Conservation (phyloP, 2,888 invertebrate genomes). For the Caenorhabditis zanzibari region DNA sequence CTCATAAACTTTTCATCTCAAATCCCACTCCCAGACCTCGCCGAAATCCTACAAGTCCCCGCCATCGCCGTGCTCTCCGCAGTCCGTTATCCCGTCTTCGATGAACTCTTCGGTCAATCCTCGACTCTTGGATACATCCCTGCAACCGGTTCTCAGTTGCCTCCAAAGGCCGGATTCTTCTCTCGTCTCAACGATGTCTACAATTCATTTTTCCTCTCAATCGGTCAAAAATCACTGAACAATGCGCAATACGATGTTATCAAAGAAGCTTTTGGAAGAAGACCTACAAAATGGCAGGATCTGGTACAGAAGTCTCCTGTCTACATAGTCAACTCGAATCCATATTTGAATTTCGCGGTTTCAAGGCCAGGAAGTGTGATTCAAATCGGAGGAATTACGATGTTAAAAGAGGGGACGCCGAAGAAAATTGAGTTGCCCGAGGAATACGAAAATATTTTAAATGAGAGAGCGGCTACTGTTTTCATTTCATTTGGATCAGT, state of each 20-base stretch:
- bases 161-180: conserved; percentile 23
- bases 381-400: conserved; percentile 51
- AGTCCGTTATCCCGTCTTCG: conserved; percentile 42
- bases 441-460: conserved; percentile 55
- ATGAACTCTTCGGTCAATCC: conserved; percentile 30
- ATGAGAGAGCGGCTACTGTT: conserved; percentile 39
- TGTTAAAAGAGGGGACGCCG: not conserved
- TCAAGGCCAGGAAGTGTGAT: conserved; percentile 24
- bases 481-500: conserved; percentile 63
- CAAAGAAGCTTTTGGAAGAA: conserved; percentile 20
- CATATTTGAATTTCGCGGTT: conserved; percentile 43
- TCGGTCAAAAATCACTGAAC: conserved; percentile 25
- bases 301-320: conserved; percentile 31
- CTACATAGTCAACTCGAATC: conserved; percentile 47
- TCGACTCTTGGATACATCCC: conserved; percentile 42
- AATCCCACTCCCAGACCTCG: conserved; percentile 29
- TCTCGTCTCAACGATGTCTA: conserved; percentile 46
- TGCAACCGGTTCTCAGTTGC: conserved; percentile 3
- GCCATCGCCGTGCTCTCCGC: conserved; percentile 45
- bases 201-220: conserved; percentile 21
- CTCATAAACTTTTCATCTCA: not conserved
- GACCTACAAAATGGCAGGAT: conserved; percentile 20
- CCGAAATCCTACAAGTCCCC: conserved; percentile 42
- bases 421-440: conserved; percentile 14
- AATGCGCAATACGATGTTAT: conserved; percentile 31